Evolutionary conservation across 2,113 vertebrate species (phyloP), one percentile per base, ranked within the genome.

Genomic region (Propithecus coquereli): DNA sequence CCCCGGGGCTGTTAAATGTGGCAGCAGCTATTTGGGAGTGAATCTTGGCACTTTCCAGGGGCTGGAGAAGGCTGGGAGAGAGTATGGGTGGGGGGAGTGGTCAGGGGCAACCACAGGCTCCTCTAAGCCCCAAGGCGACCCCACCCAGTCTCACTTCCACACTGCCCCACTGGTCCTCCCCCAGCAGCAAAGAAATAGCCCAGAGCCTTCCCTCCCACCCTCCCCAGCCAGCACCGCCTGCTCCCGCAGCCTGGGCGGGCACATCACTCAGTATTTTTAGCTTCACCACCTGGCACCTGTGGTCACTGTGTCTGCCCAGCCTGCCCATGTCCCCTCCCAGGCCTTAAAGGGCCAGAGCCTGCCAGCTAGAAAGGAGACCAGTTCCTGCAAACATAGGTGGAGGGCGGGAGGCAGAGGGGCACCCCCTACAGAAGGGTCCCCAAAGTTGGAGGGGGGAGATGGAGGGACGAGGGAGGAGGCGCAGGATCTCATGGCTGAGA

Each of bases 181-280:
- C 95, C n/a, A 0, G 14, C 4, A 61, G 87, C 65, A 40, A 71
- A 74, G 66, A 71, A 45, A 23, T 22, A 40, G 68, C 71, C 34
- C 45, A 63, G 85, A 54, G 47, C 61, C 40, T 63, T 34, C 59
- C 37, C 14, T 20, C 80, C 96, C 54, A 8, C 83, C n/a, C 81
- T 27, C 54, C 82, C 68, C 20, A 63, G 74, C 90, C 22, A 71
- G 91, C 93, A 2, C 11, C n/a, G 93, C 83, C 68, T 57, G 89
- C 91, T 94, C 73, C 90, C 1, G 13, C 68, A 91, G 96, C 68
- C 95, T 23, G 84, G 45, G 77, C 2, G 3, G 83, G 91, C 94
- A 91, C 97, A 96, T 95, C 93, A 87, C 84, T 96, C 93, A 90
- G 96, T 97, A 97, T 97, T 98, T 98, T 98, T 98, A 97, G 96